These are phyloP conservation scores for Ctenicera cuprea DNA, from an alignment of 2,888 invertebrate species.

Conservation along the genomic window DNA sequence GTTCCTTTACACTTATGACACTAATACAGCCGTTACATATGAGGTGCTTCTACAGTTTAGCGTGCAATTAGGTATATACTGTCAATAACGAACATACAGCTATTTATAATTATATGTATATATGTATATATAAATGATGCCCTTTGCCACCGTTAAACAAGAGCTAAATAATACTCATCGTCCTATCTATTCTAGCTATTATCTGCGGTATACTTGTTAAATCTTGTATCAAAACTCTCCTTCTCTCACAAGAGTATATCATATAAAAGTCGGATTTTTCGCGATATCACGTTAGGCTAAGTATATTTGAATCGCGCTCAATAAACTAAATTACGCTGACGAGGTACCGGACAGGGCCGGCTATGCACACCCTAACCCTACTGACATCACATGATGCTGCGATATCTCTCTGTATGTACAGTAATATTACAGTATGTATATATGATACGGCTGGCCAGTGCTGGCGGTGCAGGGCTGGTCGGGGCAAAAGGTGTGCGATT, in stretches of 20 bases:
- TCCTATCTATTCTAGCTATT: constrained; percentile 62
- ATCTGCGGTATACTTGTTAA: constrained; percentile 70
- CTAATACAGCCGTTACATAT: constrained; percentile 71
- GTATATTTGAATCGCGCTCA: constrained; percentile 60
- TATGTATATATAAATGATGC: constrained; percentile 64
- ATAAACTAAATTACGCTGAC: constrained; percentile 58
- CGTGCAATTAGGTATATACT: constrained; percentile 69
- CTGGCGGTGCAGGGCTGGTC: constrained; percentile 52
- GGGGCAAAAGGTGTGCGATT: constrained; percentile 29
- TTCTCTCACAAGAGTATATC: constrained; percentile 68
- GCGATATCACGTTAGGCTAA: constrained; percentile 71
- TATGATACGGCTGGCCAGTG: constrained; percentile 58
- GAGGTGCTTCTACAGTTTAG: constrained; percentile 70
- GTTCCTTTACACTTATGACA: constrained; percentile 71
- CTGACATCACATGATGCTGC: constrained; percentile 65
- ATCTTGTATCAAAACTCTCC: constrained; percentile 72
- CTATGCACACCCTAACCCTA: constrained; percentile 59
- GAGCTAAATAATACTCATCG: constrained; percentile 70
- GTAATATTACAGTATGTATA: constrained; percentile 68
- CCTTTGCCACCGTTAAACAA: constrained; percentile 57
- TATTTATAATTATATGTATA: constrained; percentile 66
- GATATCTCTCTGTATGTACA: constrained; percentile 68
- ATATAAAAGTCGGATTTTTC: constrained; percentile 70
- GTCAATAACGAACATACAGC: constrained; percentile 69
- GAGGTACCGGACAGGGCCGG: constrained; percentile 53